Evolutionary conservation across 2,888 invertebrate genomes (phyloP).

Genomic region (Lycocerus yunnanus): DNA sequence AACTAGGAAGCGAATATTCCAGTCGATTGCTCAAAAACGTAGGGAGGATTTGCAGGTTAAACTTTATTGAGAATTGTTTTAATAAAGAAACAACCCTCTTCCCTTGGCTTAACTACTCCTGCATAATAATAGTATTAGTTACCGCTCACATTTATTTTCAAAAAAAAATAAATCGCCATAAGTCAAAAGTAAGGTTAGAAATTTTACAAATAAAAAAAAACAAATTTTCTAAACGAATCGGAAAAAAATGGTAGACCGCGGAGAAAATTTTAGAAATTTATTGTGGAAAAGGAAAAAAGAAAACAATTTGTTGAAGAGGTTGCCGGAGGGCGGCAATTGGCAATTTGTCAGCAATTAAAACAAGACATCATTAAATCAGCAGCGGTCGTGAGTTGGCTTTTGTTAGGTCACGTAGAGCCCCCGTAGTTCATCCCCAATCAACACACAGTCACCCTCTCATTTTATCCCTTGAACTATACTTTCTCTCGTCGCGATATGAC

Average conservation of each 20-base stretch:
- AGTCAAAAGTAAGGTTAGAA: background rate
- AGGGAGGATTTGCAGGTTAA: slow-evolving; percentile 26
- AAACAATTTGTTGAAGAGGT: slow-evolving; percentile 31
- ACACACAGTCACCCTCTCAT: slow-evolving; percentile 33
- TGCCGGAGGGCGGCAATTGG: slow-evolving; percentile 48
- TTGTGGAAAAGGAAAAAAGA: slow-evolving; percentile 11
- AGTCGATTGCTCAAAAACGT: slow-evolving; percentile 31
- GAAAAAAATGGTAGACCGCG: background rate
- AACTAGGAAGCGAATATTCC: slow-evolving; percentile 24
- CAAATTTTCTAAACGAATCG: background rate
- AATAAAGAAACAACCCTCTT: slow-evolving; percentile 27
- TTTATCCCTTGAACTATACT: slow-evolving; percentile 29
- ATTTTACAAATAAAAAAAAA: background rate
- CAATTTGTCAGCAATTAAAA: slow-evolving; percentile 59
- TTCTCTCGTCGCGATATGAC: slow-evolving; percentile 40
- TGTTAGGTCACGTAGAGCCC: slow-evolving; percentile 57
- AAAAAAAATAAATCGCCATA: background rate
- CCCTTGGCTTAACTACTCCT: slow-evolving; percentile 16
- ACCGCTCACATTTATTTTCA: background rate
- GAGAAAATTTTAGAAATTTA: background rate
- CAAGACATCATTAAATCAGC: slow-evolving; percentile 58
- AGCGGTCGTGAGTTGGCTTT: slow-evolving; percentile 52
- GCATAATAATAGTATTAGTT: background rate
- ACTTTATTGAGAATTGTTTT: slow-evolving; percentile 36
- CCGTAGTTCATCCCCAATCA: slow-evolving; percentile 38